These are phyloP conservation scores for Tachypleus tridentatus DNA, from an alignment of 1,140 invertebrate genomes.

Conservation along the genomic window DNA sequence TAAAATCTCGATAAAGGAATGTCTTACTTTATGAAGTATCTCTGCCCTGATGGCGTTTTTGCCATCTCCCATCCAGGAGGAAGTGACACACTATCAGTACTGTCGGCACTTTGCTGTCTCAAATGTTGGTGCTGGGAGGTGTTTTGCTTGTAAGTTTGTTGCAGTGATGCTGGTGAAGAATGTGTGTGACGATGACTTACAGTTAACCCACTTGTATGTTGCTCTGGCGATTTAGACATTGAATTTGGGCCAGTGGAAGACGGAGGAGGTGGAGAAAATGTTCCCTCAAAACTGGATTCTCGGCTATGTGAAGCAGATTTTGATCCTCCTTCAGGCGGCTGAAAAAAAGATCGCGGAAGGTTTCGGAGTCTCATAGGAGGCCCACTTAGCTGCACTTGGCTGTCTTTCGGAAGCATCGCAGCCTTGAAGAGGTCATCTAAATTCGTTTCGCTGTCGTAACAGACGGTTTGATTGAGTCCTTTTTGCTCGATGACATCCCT, in stretches of 20 bases:
- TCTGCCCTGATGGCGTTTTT: conserved; percentile 78
- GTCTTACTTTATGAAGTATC: conserved; percentile 94
- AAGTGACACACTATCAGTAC: conserved; percentile 59
- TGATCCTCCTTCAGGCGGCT: conserved; percentile 78
- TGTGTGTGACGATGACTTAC: conserved; percentile 80
- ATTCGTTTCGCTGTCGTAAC: conserved; percentile 84
- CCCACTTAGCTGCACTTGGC: conserved; percentile 62
- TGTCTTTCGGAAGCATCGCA: conserved; percentile 77
- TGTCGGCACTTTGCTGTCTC: conserved; percentile 84
- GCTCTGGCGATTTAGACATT: conserved; percentile 1
- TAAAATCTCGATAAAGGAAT: background rate
- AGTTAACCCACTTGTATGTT: conserved; percentile 20
- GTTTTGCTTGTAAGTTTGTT: conserved; percentile 48
- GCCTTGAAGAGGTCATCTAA: conserved; percentile 87
- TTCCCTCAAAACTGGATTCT: conserved; percentile 74
- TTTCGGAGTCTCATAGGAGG: conserved; percentile 90
- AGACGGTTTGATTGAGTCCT: conserved; percentile 45
- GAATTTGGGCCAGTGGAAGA: conserved; percentile 8
- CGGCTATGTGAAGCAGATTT: conserved; percentile 78
- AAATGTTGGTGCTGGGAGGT: conserved; percentile 45
- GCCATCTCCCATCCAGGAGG: conserved; percentile 93
- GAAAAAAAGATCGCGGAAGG: conserved; percentile 92
- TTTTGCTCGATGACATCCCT: conserved; percentile 21
- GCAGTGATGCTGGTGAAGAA: conserved; percentile 85
- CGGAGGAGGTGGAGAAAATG: conserved; percentile 38